Percentiles rank a stretch among this genome's conserved stretches.
These are phyloP conservation scores for Aspidoscelis tigris DNA, from an alignment of 2,113 vertebrate species.

Conservation along the genomic window DNA sequence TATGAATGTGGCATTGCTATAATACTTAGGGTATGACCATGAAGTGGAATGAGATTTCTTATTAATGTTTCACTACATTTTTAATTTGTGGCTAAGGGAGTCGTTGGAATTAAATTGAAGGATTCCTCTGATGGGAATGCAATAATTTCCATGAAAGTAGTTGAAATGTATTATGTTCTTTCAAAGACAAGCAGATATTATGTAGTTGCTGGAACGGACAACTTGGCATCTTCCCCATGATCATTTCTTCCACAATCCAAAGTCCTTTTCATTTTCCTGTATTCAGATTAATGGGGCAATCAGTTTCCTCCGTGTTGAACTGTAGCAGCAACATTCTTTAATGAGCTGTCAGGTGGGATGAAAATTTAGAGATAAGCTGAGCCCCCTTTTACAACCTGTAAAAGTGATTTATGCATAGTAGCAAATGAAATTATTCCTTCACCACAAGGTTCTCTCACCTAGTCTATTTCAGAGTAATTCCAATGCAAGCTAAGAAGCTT, in stretches of 20 bases:
- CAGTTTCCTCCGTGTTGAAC: slow-evolving; percentile 23
- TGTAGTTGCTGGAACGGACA: slow-evolving; percentile 14
- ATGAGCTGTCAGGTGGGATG: not conserved
- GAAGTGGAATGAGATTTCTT: slow-evolving; percentile 3
- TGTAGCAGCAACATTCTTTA: not conserved
- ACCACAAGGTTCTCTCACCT: not conserved
- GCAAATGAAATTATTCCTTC: slow-evolving; percentile 8
- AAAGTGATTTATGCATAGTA: slow-evolving; percentile 4
- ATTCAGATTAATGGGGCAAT: slow-evolving; percentile 38
- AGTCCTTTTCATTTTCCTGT: slow-evolving; percentile 46
- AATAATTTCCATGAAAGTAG: slow-evolving; percentile 30
- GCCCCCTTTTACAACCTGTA: not conserved
- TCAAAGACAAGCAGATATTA: slow-evolving; percentile 15
- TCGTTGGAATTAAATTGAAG: not conserved
- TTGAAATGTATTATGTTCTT: slow-evolving; percentile 25
- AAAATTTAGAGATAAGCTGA: slow-evolving; percentile 9
- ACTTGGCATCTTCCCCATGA: slow-evolving; percentile 55
- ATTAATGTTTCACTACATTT: slow-evolving; percentile 24
- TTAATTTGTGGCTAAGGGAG: not conserved
- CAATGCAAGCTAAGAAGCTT: not conserved
- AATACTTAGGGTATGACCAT: not conserved
- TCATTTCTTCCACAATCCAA: slow-evolving; percentile 46
- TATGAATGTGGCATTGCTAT: not conserved
- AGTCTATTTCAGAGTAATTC: not conserved
- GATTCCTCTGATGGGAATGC: slow-evolving; percentile 14